phyloP scores from a whole-genome alignment of 2,888 invertebrate species.

The Drosophila merina region DNA sequence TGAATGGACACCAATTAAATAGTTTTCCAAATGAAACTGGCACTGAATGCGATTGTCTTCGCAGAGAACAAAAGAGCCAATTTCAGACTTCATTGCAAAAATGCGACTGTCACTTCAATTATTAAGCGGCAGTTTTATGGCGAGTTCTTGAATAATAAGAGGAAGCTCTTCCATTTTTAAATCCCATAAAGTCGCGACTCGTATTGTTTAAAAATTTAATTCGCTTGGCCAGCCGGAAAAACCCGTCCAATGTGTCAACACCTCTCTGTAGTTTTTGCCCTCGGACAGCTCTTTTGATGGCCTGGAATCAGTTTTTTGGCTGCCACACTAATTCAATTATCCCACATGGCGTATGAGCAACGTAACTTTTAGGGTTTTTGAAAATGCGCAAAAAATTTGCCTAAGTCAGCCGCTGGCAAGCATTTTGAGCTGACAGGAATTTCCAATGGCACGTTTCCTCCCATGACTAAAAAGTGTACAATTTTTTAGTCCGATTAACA shows the following conservation, averaged over 20 bases:
- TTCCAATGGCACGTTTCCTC: not conserved
- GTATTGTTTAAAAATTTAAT: not conserved
- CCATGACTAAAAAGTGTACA: not conserved
- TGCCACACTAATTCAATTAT: constrained; percentile 1
- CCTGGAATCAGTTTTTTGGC: not conserved
- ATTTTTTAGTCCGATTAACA: constrained; percentile 26
- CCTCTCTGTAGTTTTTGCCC: not conserved
- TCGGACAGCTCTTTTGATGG: not conserved
- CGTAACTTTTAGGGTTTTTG: too few species aligned
- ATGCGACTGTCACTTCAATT: not conserved
- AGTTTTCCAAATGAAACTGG: constrained; percentile 19
- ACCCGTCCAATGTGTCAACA: not conserved
- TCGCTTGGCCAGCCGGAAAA: not conserved
- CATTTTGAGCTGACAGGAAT: not conserved
- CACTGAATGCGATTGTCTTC: not conserved
- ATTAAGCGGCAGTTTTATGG: not conserved
- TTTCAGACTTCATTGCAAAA: not conserved
- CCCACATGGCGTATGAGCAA: constrained; percentile 4
- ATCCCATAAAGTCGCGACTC: too few species aligned
- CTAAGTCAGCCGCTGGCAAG: not conserved
- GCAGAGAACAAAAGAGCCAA: not conserved
- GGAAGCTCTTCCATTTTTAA: not conserved
- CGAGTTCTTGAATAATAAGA: not conserved
- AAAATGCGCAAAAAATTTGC: not conserved
- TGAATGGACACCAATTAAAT: constrained; percentile 14